Conservation (phyloP, 2,113 vertebrate genomes). For the Perca flavescens region DNA sequence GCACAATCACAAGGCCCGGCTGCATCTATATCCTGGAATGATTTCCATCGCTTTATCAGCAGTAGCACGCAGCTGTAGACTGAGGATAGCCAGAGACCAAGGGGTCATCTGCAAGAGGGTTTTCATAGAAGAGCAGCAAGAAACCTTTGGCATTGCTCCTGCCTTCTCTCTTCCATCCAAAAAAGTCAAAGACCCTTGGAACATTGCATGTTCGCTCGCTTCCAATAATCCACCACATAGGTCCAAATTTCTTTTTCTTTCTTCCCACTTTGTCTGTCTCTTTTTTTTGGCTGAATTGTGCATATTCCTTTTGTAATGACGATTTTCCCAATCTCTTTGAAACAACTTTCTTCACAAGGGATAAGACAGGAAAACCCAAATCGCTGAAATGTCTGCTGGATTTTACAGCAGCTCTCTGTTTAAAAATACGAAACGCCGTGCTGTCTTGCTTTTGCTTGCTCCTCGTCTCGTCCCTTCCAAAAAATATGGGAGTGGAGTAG, state of each 20-base stretch:
- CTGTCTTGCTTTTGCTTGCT: slow-evolving; percentile 67
- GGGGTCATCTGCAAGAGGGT: slow-evolving; percentile 56
- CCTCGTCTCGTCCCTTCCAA: slow-evolving; percentile 77
- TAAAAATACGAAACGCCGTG: slow-evolving; percentile 28
- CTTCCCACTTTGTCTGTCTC: slow-evolving; percentile 59
- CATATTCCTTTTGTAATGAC: slow-evolving; percentile 68
- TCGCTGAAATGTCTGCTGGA: slow-evolving; percentile 41
- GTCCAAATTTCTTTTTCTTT: slow-evolving; percentile 65
- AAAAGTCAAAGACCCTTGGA: slow-evolving; percentile 42
- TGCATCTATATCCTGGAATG: slow-evolving; percentile 68
- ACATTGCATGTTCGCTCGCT: slow-evolving; percentile 37
- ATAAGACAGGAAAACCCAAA: slow-evolving; percentile 41
- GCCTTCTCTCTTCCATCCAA: slow-evolving; percentile 50
- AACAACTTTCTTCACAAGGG: slow-evolving; percentile 62
- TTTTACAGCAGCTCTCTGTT: slow-evolving; percentile 41
- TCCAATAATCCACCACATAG: slow-evolving; percentile 72
- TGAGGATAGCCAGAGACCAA: slow-evolving; percentile 49
- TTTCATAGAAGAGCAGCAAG: slow-evolving; percentile 50
- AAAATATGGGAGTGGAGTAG: slow-evolving; percentile 81
- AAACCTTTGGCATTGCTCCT: slow-evolving; percentile 58
- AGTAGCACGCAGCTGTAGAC: slow-evolving; percentile 44
- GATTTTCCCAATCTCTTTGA: slow-evolving; percentile 58
- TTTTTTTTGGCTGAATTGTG: slow-evolving; percentile 42
- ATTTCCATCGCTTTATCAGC: slow-evolving; percentile 61
- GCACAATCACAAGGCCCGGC: slow-evolving; percentile 72